Evolutionary conservation across 64 coral and sea anemone genomes (phyloP).

Genomic region (Porites lutea): DNA sequence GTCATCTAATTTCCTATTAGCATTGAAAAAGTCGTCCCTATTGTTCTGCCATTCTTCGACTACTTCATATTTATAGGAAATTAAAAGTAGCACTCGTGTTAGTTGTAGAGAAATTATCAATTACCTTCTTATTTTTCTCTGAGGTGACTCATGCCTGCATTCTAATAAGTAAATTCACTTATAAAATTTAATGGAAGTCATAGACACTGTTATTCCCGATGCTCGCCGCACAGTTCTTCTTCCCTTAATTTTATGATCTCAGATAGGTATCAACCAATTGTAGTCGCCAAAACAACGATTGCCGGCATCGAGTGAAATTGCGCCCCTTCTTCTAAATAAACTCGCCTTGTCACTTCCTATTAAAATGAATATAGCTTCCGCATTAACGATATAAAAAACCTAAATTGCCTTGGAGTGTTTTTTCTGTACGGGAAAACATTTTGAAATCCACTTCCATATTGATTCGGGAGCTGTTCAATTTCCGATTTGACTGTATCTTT

Average conservation of each 20-base stretch:
- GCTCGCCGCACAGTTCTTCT: constrained; percentile 12
- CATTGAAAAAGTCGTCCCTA: constrained; percentile 7
- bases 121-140: constrained; percentile 24
- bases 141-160: constrained; percentile 16
- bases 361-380: constrained; percentile 23
- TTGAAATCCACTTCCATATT: not conserved
- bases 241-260: constrained; percentile 16
- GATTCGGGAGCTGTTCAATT: not conserved
- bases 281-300: not conserved
- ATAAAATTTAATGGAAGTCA: constrained; percentile 39
- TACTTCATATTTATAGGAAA: constrained; percentile 51
- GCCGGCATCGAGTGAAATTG: constrained; percentile 1
- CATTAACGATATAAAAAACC: not conserved
- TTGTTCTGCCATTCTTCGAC: constrained; percentile 35
- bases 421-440: not conserved
- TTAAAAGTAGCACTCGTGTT: constrained; percentile 42
- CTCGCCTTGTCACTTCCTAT: constrained; percentile 19
- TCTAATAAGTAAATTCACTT: constrained; percentile 62
- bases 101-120: constrained; percentile 40
- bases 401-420: constrained; percentile 30
- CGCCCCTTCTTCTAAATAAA: not conserved
- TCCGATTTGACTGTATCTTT: not conserved
- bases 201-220: not conserved
- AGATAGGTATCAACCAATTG: constrained; percentile 27
- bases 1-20: constrained; percentile 41